phyloP scores from a whole-genome alignment of 2,113 vertebrate genomes.

The Taxidea taxus region DNA sequence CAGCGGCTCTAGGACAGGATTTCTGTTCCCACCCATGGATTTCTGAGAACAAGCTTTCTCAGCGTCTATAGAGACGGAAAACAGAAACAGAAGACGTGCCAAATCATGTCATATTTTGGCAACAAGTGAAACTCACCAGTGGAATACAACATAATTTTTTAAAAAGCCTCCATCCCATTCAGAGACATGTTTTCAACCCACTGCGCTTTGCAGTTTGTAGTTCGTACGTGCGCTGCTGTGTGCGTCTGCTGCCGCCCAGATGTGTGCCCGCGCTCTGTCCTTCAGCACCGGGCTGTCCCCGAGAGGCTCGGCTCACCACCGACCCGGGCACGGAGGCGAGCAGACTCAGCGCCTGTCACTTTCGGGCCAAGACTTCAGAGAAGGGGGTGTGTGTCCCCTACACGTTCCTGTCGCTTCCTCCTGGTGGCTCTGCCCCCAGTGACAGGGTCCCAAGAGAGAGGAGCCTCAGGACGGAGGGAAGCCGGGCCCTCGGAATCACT shows the following conservation, averaged over 20 bases:
- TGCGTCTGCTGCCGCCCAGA: background rate
- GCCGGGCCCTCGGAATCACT: background rate
- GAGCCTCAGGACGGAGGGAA: background rate
- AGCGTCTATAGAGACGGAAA: background rate
- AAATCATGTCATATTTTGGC: background rate
- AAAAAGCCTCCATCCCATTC: background rate
- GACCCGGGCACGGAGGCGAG: background rate
- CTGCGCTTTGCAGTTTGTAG: too few relatives aligned
- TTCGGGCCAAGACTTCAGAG: background rate
- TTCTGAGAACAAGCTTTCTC: background rate
- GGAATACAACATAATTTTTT: too few relatives aligned
- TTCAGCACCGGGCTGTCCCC: background rate
- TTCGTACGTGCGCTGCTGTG: too few relatives aligned
- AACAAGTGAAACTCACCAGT: too few relatives aligned
- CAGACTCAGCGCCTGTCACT: background rate
- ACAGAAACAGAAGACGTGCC: background rate
- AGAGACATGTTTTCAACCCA: background rate
- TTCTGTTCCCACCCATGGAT: background rate
- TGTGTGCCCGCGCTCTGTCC: background rate
- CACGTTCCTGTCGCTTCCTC: fast-evolving
- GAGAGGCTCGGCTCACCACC: background rate
- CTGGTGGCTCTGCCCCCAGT: background rate
- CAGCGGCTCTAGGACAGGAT: background rate
- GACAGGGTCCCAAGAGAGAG: too few relatives aligned
- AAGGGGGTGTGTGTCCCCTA: too few relatives aligned